phyloP scores from a whole-genome alignment of 1,140 invertebrate species.

The Latrodectus geometricus region DNA sequence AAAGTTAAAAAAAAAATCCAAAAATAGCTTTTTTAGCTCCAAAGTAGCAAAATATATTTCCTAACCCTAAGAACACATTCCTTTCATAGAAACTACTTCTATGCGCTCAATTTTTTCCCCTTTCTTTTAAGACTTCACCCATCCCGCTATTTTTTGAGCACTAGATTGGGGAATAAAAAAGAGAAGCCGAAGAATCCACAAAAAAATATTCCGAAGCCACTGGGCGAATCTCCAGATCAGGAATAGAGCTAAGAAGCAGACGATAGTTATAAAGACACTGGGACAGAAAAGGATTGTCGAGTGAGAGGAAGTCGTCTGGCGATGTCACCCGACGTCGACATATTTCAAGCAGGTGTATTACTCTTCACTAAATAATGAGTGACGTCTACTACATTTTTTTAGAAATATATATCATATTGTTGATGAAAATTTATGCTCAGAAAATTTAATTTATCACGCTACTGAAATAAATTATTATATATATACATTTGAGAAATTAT shows the following conservation, averaged over 20 bases:
- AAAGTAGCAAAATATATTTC: too few relatives aligned
- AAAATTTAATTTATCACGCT: too few relatives aligned
- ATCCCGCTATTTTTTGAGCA: neutral
- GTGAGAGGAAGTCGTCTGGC: too few relatives aligned
- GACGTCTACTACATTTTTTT: neutral
- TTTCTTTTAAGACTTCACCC: neutral
- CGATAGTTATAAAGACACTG: too few relatives aligned
- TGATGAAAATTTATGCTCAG: too few relatives aligned
- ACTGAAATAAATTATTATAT: too few relatives aligned
- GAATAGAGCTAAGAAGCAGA: neutral
- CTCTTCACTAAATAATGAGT: neutral
- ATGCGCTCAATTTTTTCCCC: neutral
- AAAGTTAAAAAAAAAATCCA: too few relatives aligned
- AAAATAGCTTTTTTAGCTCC: too few relatives aligned
- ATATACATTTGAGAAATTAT: too few relatives aligned
- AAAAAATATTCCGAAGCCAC: neutral
- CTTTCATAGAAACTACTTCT: neutral
- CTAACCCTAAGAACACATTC: neutral
- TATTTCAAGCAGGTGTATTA: neutral
- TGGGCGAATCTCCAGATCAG: neutral
- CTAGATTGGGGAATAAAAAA: neutral
- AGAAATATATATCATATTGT: too few relatives aligned
- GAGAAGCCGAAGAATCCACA: neutral
- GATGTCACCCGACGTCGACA: neutral
- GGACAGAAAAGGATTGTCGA: too few relatives aligned